Conservation (phyloP, 2,797 vertebrate genomes). For the Ataeniobius toweri region DNA sequence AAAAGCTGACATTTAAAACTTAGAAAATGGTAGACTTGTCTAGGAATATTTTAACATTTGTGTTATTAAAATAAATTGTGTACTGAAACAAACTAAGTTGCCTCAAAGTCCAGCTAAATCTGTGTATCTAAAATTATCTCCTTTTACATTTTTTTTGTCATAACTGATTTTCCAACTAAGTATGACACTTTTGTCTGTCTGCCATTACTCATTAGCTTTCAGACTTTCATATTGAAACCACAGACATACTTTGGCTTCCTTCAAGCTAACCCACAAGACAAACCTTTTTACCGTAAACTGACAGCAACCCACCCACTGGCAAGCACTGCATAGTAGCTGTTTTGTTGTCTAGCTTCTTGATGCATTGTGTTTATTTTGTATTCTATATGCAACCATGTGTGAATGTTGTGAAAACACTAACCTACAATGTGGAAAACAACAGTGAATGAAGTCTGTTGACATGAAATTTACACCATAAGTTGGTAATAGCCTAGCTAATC, state of each 20-base stretch:
- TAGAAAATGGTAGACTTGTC: neutral
- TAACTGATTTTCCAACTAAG: neutral
- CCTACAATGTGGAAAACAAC: neutral
- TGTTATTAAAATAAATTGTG: neutral
- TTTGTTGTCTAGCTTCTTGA: neutral
- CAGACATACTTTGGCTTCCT: neutral
- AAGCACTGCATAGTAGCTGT: neutral
- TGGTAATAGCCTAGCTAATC: neutral
- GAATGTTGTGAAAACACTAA: neutral
- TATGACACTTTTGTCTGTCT: too few relatives aligned
- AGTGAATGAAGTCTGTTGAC: neutral
- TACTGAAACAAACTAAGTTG: neutral
- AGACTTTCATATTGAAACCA: neutral
- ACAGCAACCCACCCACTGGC: neutral
- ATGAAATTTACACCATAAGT: neutral
- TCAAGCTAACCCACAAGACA: constrained; percentile 9
- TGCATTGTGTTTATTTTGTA: neutral
- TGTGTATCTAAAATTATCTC: too few relatives aligned
- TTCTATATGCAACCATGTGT: neutral
- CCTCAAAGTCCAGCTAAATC: neutral
- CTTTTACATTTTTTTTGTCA: neutral
- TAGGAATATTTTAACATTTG: neutral
- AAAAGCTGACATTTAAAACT: neutral
- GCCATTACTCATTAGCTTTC: neutral
- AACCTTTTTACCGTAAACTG: neutral